phyloP scores from a whole-genome alignment of 2,797 vertebrate genomes.

The Gephyroberyx darwinii region DNA sequence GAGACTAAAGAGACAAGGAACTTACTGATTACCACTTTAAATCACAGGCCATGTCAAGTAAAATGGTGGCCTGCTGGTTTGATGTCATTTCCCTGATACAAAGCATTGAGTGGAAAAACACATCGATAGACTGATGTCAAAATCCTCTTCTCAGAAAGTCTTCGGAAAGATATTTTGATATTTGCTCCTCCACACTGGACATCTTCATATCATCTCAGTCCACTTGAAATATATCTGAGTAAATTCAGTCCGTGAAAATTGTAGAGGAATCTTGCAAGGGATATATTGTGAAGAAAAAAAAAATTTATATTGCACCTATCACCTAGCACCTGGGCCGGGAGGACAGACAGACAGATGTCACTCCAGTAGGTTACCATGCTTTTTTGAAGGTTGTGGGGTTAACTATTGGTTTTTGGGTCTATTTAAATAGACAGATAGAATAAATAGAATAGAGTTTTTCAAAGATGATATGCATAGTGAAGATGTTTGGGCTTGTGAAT shows the following conservation, averaged over 20 bases:
- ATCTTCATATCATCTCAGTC: neutral
- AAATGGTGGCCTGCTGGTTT: slow-evolving; percentile 21
- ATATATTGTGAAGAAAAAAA: neutral
- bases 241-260: neutral
- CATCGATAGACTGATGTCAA: neutral
- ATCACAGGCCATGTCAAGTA: slow-evolving; percentile 6
- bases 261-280: neutral
- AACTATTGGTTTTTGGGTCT: too few species aligned
- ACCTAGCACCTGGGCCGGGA: too few species aligned
- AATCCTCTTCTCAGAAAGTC: neutral
- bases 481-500: neutral
- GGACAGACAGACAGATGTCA: too few species aligned
- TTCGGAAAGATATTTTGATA: neutral
- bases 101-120: neutral
- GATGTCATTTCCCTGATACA: neutral
- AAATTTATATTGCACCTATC: neutral
- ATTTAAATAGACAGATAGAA: neutral
- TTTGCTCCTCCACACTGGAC: neutral
- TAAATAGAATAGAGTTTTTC: neutral
- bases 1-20: neutral
- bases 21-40: too few species aligned
- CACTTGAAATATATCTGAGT: neutral
- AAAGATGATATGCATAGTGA: neutral
- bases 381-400: too few species aligned
- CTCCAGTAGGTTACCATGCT: too few species aligned